phyloP scores from a whole-genome alignment of 2,797 vertebrate genomes.

The Phalloptychus januarius region DNA sequence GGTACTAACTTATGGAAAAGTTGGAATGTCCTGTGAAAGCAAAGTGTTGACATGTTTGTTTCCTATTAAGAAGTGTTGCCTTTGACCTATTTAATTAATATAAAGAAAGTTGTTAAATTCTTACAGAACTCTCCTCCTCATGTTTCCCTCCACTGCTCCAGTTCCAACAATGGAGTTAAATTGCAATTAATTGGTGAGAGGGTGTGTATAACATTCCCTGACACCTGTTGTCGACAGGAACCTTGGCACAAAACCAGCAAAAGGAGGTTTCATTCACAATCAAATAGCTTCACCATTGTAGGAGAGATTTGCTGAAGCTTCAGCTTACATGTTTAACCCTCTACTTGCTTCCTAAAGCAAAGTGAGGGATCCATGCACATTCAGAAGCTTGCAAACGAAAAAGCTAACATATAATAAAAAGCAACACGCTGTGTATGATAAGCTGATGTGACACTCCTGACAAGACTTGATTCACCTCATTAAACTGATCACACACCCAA shows the following conservation, averaged over 20 bases:
- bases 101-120: conserved; percentile 62
- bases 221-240: conserved; percentile 20
- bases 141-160: conserved; percentile 60
- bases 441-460: conserved; percentile 63
- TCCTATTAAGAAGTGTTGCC: conserved; percentile 49
- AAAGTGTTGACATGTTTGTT: conserved; percentile 28
- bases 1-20: neutral
- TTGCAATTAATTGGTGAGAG: conserved; percentile 60
- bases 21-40: conserved; percentile 1
- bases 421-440: conserved; percentile 27
- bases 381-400: conserved; percentile 19
- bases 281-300: neutral
- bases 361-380: conserved; percentile 5
- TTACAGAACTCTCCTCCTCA: conserved; percentile 49
- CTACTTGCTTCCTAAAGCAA: conserved; percentile 8
- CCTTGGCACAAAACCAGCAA: conserved; percentile 14
- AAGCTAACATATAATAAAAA: conserved; percentile 25
- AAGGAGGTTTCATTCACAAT: conserved; percentile 14
- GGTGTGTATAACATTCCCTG: conserved; percentile 21
- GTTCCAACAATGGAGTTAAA: conserved; percentile 62
- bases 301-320: neutral
- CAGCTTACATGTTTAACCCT: conserved; percentile 1
- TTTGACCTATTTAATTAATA: conserved; percentile 60
- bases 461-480: conserved; percentile 66
- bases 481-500: conserved; percentile 57